A percentile compares a stretch with the other conserved stretches of the same genome.
Conservation (phyloP, 1,140 invertebrate genomes). For the Pissodes strobi region DNA sequence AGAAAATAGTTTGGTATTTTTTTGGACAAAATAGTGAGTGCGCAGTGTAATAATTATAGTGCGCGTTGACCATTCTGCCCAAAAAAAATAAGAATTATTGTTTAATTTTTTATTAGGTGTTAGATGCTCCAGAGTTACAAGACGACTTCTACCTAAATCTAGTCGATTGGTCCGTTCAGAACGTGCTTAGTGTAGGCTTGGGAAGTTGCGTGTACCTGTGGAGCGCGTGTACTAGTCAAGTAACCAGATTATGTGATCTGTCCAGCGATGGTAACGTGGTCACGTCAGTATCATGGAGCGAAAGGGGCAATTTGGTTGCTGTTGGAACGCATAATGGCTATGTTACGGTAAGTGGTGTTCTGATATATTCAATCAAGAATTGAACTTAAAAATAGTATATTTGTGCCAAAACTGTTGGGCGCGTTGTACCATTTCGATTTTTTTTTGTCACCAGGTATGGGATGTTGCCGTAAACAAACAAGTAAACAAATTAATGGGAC, state of each 20-base stretch:
- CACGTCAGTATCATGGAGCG: constrained; percentile 99
- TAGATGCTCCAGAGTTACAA: constrained; percentile 98
- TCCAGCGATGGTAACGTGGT: constrained; percentile 92
- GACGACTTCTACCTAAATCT: constrained; percentile 99
- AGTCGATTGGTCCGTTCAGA: constrained; percentile 99
- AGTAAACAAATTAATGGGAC: constrained; percentile 88
- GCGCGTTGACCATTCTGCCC: too few species aligned
- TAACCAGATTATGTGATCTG: constrained; percentile 95
- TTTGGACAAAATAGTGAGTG: too few species aligned
- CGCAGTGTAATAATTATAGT: too few species aligned
- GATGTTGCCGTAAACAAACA: constrained; percentile 95
- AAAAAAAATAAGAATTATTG: too few species aligned
- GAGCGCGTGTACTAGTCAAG: constrained; percentile 98
- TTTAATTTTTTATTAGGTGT: constrained; percentile 57
- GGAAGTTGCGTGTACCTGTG: constrained; percentile 98
- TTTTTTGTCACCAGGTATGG: constrained; percentile 67
- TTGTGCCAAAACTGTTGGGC: too few species aligned
- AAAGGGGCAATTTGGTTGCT: constrained; percentile 93
- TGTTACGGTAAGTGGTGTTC: constrained; percentile 70
- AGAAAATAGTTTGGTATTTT: too few species aligned
- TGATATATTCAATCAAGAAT: too few species aligned
- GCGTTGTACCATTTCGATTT: too few species aligned
- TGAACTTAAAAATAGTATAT: too few species aligned
- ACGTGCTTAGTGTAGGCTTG: constrained; percentile 97
- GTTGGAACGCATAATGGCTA: constrained; percentile 97